A percentile compares a stretch with the other conserved stretches of the same genome.
Conservation (phyloP, 2,113 vertebrate species). For the Peucedramus taeniatus region DNA sequence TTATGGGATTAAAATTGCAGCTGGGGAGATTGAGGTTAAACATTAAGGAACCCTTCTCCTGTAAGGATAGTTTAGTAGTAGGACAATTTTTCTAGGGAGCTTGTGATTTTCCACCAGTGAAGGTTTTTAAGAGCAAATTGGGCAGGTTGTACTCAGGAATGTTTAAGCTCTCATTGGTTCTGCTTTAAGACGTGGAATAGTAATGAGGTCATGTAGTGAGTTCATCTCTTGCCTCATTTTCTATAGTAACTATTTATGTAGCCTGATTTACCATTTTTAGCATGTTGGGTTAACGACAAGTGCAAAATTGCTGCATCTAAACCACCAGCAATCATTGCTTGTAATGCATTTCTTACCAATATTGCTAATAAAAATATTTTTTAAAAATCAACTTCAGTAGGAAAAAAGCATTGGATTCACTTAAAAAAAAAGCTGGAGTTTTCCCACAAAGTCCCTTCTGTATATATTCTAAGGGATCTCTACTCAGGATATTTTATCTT, state of each 20-base stretch:
- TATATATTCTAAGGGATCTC: not conserved
- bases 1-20: constrained; percentile 35
- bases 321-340: not conserved
- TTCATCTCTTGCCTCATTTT: not conserved
- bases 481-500: not conserved
- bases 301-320: not conserved
- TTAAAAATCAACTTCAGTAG: not conserved
- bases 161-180: not conserved
- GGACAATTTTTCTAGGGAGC: not conserved
- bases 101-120: not conserved
- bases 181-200: not conserved
- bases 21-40: constrained; percentile 7
- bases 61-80: not conserved
- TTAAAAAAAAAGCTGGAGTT: rapidly evolving
- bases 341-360: not conserved
- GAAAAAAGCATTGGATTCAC: not conserved
- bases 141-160: not conserved
- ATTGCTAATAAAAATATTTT: not conserved
- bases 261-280: not conserved
- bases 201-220: not conserved
- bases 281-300: not conserved
- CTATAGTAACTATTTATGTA: not conserved
- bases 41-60: not conserved
- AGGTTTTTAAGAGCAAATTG: not conserved
- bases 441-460: not conserved